Percentiles rank a stretch among this genome's conserved stretches.
phyloP scores from a whole-genome alignment of 2,797 vertebrate species.

The Enteromius radiatus region DNA sequence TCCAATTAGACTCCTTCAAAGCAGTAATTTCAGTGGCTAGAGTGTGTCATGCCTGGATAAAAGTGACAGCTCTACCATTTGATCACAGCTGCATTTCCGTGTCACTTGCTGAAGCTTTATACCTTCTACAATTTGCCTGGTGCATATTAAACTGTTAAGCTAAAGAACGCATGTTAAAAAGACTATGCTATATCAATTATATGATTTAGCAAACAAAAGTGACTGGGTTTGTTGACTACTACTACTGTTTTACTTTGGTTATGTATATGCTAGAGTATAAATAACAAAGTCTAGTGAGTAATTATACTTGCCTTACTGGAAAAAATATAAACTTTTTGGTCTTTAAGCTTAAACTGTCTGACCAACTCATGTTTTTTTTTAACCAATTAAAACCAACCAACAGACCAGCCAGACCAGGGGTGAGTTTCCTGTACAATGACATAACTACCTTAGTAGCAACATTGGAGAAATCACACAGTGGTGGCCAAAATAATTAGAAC shows the following conservation, averaged over 20 bases:
- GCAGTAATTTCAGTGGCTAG: constrained; percentile 14
- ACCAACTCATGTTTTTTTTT: background rate
- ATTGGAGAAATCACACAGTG: background rate
- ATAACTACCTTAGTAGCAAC: background rate
- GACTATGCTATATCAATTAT: background rate
- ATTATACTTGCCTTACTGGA: background rate
- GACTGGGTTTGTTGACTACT: background rate
- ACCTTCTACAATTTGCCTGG: background rate
- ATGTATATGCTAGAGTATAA: background rate
- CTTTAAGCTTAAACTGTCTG: background rate
- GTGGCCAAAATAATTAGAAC: background rate
- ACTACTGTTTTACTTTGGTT: background rate
- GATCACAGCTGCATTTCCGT: constrained; percentile 35
- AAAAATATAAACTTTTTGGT: background rate
- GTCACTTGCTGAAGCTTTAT: constrained; percentile 41
- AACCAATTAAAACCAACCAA: background rate
- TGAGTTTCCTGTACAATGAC: too few species aligned
- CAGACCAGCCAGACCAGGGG: background rate
- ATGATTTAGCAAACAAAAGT: constrained; percentile 2
- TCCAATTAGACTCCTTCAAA: constrained; percentile 53
- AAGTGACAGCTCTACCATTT: constrained; percentile 43
- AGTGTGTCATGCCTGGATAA: constrained; percentile 26
- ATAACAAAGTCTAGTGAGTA: background rate
- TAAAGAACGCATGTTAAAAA: background rate
- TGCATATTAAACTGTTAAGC: constrained; percentile 11